phyloP scores from a whole-genome alignment of 2,888 invertebrate genomes.

The Biston betularia region DNA sequence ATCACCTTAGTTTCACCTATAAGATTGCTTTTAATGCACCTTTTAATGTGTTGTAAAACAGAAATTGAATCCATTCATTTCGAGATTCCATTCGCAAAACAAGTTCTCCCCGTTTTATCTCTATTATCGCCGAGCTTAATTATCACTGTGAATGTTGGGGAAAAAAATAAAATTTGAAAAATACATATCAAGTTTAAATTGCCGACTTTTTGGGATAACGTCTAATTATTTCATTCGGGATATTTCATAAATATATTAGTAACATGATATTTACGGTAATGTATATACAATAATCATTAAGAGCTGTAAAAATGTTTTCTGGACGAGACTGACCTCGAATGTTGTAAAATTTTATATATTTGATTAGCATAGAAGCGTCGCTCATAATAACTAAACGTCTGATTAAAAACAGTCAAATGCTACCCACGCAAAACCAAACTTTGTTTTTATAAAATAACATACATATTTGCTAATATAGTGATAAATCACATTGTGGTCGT shows the following conservation, averaged over 20 bases:
- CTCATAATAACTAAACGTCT: neutral
- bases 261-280: neutral
- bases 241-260: neutral
- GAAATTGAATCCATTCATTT: slow-evolving; percentile 52
- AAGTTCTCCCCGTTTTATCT: slow-evolving; percentile 37
- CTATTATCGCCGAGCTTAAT: slow-evolving; percentile 12
- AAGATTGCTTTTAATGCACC: neutral
- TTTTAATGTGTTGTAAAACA: neutral
- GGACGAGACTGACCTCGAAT: neutral
- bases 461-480: slow-evolving; percentile 7
- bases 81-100: slow-evolving; percentile 51
- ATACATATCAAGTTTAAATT: neutral
- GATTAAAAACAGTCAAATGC: slow-evolving; percentile 5
- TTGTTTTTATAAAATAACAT: neutral
- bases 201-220: neutral
- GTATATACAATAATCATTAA: neutral
- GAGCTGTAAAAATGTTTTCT: neutral
- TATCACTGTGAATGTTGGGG: slow-evolving; percentile 14
- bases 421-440: slow-evolving; percentile 6
- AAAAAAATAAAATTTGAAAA: neutral
- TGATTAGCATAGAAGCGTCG: neutral
- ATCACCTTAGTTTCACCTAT: no score
- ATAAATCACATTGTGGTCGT: slow-evolving; percentile 17
- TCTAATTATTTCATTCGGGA: neutral
- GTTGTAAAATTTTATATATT: neutral